Base-by-base conservation (phyloP, 2,113 vertebrate genomes). In the Oryzias celebensis region DNA sequence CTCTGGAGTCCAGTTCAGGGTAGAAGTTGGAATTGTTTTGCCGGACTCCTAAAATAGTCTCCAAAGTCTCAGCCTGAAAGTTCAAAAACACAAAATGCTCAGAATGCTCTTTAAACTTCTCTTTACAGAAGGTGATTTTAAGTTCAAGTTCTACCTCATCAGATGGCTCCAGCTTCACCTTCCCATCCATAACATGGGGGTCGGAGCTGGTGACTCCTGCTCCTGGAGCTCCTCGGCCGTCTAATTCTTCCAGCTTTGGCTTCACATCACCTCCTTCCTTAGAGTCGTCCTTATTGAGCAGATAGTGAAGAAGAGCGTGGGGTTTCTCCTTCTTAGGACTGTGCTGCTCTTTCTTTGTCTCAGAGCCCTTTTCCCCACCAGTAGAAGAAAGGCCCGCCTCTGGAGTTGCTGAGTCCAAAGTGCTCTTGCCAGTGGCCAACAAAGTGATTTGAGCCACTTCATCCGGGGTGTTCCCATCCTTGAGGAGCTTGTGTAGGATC, bases 401-500 rank as follows among this genome's bases (percentile, higher is more conserved):
- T 1, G 92, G 88, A 0, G 91, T 92, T 13, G 94, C 85, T 0
- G 88, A 77, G 1, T 90, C 90, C 54, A 92, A 83, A 0, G 81
- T 90, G 77, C 94, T 92, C 79, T 98, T 98, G 5, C 97, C 96
- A 0, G 96, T 98, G 73, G 97, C 97, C 87, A 98, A 95, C 1
- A 95, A 96, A 1, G 97, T 99, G 71, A 99, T 98, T 78, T 96
- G 96, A 51, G 96, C 96, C 18, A 99, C 96, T 48, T 99, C 97
- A 1, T 97, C 96, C 0, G 97, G 96, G 18, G 97, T 99, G 87
- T 98, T 98, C 41, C 95, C 96, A 5, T 99, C 97, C 86, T 98
- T 94, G 65, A 99, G 87, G 73, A 99, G 90, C 82, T 99, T 99
- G 83, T 99, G 97, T 44, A 99, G 92, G 86, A 99, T 99, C 63